phyloP scores from a whole-genome alignment of 2,113 vertebrate species.

The Sminthopsis crassicaudata region DNA sequence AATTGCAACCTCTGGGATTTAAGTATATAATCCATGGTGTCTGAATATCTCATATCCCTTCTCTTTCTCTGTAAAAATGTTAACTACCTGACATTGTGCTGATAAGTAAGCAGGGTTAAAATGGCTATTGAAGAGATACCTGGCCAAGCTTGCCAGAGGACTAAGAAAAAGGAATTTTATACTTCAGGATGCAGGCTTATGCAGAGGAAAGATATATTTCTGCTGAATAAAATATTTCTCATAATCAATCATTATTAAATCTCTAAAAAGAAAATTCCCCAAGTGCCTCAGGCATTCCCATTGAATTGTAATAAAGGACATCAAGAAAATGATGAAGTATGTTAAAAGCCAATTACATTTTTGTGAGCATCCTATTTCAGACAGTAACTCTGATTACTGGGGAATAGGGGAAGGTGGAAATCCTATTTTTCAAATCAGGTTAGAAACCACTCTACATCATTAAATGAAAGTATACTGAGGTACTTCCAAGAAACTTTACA shows the following conservation, averaged over 20 bases:
- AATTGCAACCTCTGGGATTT: constrained; percentile 46
- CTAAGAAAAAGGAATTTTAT: constrained; percentile 10
- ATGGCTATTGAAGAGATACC: background rate
- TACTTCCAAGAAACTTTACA: constrained; percentile 51
- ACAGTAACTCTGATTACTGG: constrained; percentile 62
- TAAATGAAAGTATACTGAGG: background rate
- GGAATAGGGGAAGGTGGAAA: constrained; percentile 44
- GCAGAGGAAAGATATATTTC: constrained; percentile 15
- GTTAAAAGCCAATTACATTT: constrained; percentile 51
- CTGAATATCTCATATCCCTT: constrained; percentile 42
- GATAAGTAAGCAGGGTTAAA: background rate
- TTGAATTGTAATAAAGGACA: constrained; percentile 46
- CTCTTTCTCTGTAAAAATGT: constrained; percentile 12
- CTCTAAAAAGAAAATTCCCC: constrained; percentile 42
- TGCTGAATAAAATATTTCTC: constrained; percentile 41
- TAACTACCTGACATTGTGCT: constrained; percentile 38
- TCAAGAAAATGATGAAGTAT: constrained; percentile 25
- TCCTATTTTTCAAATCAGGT: constrained; percentile 12
- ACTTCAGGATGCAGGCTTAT: constrained; percentile 46
- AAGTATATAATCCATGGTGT: constrained; percentile 8
- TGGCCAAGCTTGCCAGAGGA: background rate
- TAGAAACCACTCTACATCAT: constrained; percentile 37
- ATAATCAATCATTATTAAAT: constrained; percentile 41
- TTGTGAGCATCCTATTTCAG: constrained; percentile 37
- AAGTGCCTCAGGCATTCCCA: constrained; percentile 22